Percentiles rank a stretch among this genome's conserved stretches.
Evolutionary conservation across 35 echinoderm and acorn worm genomes (phyloP).

Genomic region (Ophioderma brevispina): DNA sequence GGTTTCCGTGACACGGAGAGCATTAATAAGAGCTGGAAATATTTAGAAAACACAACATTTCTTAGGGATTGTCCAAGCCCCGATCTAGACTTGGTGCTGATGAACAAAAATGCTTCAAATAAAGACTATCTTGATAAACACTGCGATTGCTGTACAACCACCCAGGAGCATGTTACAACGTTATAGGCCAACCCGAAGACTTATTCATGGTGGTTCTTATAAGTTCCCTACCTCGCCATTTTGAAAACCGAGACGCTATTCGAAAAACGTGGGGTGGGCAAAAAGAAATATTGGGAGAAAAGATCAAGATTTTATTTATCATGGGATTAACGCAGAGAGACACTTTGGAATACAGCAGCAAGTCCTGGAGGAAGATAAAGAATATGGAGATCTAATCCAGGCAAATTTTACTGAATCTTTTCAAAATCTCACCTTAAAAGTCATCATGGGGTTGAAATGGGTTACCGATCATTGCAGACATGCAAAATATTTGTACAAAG

Average conservation of each 20-base stretch:
- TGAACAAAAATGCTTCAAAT: slow-evolving; percentile 43
- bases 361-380: slow-evolving; percentile 74
- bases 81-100: slow-evolving; percentile 70
- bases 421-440: slow-evolving; percentile 87
- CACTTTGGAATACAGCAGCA: slow-evolving; percentile 66
- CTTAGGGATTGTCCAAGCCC: slow-evolving; percentile 72
- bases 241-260: slow-evolving; percentile 77
- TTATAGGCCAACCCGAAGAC: slow-evolving; percentile 38
- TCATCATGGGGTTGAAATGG: slow-evolving; percentile 81
- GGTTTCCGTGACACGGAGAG: slow-evolving; percentile 55
- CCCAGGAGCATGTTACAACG: slow-evolving; percentile 57
- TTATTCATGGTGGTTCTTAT: slow-evolving; percentile 80
- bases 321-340: slow-evolving; percentile 85
- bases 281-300: slow-evolving; percentile 31
- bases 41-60: slow-evolving; percentile 67
- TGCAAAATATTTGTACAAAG: slow-evolving; percentile 90
- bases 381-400: slow-evolving; percentile 82
- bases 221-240: slow-evolving; percentile 73
- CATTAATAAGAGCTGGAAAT: slow-evolving; percentile 44
- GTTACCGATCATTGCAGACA: slow-evolving; percentile 71
- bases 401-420: slow-evolving; percentile 81
- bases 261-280: slow-evolving; percentile 82
- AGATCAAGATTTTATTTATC: slow-evolving; percentile 65
- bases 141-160: slow-evolving; percentile 64
- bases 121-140: slow-evolving; percentile 45